phyloP scores from a whole-genome alignment of 2,888 invertebrate genomes.

The Caenorhabditis uteleia region DNA sequence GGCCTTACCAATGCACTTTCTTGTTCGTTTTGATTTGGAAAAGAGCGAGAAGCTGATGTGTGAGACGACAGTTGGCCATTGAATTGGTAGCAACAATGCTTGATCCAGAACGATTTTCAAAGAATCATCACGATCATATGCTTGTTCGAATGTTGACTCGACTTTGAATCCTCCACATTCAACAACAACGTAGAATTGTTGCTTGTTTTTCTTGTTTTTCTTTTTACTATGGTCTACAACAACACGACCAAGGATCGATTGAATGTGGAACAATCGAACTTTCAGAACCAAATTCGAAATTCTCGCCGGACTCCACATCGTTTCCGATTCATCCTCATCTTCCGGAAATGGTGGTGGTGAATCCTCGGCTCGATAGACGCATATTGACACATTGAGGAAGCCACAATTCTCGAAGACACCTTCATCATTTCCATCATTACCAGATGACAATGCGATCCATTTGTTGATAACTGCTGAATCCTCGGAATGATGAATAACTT shows the following conservation, averaged over 20 bases:
- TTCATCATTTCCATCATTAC: slow-evolving; percentile 41
- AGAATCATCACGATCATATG: slow-evolving; percentile 1
- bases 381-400: slow-evolving; percentile 51
- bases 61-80: slow-evolving; percentile 61
- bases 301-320: slow-evolving; percentile 56
- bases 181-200: slow-evolving; percentile 17
- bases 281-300: slow-evolving; percentile 49
- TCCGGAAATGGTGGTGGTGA: slow-evolving; percentile 48
- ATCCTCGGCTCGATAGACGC: slow-evolving; percentile 50
- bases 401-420: slow-evolving; percentile 54
- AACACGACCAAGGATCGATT: slow-evolving; percentile 40
- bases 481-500: slow-evolving; percentile 35
- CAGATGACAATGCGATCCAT: slow-evolving; percentile 57
- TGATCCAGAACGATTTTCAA: slow-evolving; percentile 47
- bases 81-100: slow-evolving; percentile 57
- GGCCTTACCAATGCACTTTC: slow-evolving; percentile 34
- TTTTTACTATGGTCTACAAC: slow-evolving; percentile 27
- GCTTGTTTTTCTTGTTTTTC: slow-evolving; percentile 26
- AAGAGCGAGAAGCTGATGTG: slow-evolving; percentile 55
- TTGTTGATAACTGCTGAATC: slow-evolving; percentile 48
- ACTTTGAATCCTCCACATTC: slow-evolving; percentile 41
- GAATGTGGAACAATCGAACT: slow-evolving; percentile 54
- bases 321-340: slow-evolving; percentile 47
- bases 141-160: slow-evolving; percentile 33
- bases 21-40: slow-evolving; percentile 30